These are phyloP conservation scores for Lichenostomus cassidix DNA, from an alignment of 2,113 vertebrate species.

Conservation along the genomic window DNA sequence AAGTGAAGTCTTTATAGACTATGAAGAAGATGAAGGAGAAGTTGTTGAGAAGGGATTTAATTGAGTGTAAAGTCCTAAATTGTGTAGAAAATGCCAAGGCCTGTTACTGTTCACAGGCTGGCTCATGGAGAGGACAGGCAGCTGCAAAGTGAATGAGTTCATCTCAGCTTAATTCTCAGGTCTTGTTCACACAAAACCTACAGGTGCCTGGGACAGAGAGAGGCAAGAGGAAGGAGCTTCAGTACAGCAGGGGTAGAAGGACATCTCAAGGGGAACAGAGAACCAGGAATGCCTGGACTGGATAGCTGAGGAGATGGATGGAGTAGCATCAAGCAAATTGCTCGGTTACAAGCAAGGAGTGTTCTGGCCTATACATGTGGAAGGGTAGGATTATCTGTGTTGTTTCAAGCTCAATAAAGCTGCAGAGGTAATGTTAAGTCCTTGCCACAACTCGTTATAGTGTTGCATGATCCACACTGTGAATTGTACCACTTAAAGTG, in stretches of 20 bases:
- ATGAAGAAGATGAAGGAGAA: constrained; percentile 46
- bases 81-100: constrained; percentile 38
- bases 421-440: neutral
- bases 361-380: neutral
- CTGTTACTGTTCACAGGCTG: neutral
- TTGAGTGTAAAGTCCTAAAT: constrained; percentile 66
- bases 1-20: neutral
- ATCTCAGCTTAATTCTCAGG: neutral
- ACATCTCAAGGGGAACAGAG: neutral
- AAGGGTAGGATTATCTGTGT: neutral
- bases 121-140: constrained; percentile 1
- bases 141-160: neutral
- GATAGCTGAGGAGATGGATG: neutral
- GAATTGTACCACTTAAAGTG: neutral
- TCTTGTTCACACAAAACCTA: neutral
- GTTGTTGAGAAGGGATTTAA: constrained; percentile 41
- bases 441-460: neutral
- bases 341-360: neutral
- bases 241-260: neutral
- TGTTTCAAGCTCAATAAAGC: neutral
- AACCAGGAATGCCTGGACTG: neutral
- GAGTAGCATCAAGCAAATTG: neutral
- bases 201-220: neutral
- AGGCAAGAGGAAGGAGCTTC: neutral
- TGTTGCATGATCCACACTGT: neutral